Evolutionary conservation across 1,140 invertebrate genomes (phyloP).

Genomic region (Amphibalanus amphitrite): DNA sequence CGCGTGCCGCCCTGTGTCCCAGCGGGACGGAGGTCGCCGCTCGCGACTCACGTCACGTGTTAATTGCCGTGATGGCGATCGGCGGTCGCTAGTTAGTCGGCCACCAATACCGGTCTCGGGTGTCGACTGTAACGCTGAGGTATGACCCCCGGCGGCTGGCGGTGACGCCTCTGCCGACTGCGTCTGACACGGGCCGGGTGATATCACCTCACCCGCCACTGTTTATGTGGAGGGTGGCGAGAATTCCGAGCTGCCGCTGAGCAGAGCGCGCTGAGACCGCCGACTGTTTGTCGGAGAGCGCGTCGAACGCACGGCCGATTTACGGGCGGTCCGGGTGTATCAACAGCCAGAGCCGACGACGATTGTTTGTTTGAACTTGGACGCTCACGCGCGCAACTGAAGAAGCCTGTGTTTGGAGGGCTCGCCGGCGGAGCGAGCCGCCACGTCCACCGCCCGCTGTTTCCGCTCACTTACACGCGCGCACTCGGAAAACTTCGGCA

Average conservation of each 20-base stretch:
- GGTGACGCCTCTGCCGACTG: not conserved
- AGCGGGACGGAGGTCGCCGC: no score
- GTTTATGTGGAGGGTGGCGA: not conserved
- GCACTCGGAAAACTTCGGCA: not conserved
- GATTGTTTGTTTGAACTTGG: not conserved
- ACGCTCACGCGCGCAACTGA: not conserved
- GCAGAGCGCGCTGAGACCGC: no score
- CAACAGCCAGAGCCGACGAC: not conserved
- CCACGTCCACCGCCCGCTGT: not conserved
- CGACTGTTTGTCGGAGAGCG: not conserved
- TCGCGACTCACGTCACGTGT: not conserved
- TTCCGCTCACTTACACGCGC: not conserved
- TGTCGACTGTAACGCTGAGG: not conserved
- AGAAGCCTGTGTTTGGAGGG: not conserved
- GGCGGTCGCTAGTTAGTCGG: no score
- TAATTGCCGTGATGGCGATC: not conserved
- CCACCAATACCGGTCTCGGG: no score
- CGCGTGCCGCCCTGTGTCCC: no score
- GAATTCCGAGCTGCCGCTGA: no score
- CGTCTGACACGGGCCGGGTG: not conserved
- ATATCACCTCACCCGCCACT: not conserved
- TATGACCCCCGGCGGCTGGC: not conserved
- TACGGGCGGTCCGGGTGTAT: not conserved
- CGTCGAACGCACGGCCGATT: not conserved
- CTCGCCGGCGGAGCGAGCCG: not conserved